These are phyloP conservation scores for Asbolus verrucosus DNA, from an alignment of 1,140 invertebrate species.

Conservation along the genomic window DNA sequence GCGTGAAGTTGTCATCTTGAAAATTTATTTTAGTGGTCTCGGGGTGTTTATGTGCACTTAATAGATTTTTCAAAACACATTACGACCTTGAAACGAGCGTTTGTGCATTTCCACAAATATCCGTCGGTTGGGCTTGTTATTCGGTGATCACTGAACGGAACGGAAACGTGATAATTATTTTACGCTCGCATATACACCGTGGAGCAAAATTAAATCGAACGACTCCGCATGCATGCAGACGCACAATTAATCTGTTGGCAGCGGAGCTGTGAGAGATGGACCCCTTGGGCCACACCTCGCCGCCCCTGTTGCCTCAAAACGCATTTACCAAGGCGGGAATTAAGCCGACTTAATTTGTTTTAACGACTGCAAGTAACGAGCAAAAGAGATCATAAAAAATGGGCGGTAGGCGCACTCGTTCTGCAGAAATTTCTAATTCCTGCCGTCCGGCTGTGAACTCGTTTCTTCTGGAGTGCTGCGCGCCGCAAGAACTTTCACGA, in stretches of 20 bases:
- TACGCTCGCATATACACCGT: too few species aligned
- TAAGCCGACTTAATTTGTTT: slow-evolving; percentile 3
- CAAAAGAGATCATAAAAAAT: slow-evolving; percentile 23
- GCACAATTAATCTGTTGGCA: too few species aligned
- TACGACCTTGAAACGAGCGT: not conserved
- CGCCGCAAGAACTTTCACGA: slow-evolving; percentile 29
- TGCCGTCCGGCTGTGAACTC: not conserved
- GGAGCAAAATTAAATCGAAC: too few species aligned
- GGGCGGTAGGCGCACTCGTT: not conserved
- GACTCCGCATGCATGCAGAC: too few species aligned
- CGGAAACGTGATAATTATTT: too few species aligned
- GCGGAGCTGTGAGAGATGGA: too few species aligned
- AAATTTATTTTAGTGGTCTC: slow-evolving; percentile 23
- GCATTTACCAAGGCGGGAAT: too few species aligned
- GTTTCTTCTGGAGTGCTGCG: too few species aligned
- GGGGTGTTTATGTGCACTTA: slow-evolving; percentile 23
- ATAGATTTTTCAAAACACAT: slow-evolving; percentile 29
- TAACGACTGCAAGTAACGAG: too few species aligned
- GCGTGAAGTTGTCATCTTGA: slow-evolving; percentile 2
- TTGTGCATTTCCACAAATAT: not conserved
- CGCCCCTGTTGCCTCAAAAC: too few species aligned
- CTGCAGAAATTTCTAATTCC: slow-evolving; percentile 5
- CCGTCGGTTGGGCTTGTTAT: not conserved
- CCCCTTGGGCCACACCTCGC: too few species aligned
- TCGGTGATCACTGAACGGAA: not conserved